A percentile compares a stretch with the other conserved stretches of the same genome.
Evolutionary conservation across 2,113 vertebrate species (phyloP).

Genomic region (Glaucidium brasilianum): DNA sequence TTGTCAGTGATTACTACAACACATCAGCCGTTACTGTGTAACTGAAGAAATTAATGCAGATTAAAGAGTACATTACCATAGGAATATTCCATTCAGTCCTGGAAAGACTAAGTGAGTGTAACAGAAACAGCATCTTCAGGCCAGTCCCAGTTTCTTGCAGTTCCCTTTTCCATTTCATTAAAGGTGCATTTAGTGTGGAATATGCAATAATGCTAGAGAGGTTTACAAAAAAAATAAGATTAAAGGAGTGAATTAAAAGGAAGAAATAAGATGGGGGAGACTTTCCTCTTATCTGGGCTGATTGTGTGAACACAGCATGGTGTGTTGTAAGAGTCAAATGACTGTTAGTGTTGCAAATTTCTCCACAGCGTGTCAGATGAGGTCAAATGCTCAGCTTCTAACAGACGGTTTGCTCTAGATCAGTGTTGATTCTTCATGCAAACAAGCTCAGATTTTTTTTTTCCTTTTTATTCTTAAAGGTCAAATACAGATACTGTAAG

Average conservation of each 20-base stretch:
- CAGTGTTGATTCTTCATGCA: background rate
- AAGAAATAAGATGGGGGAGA: background rate
- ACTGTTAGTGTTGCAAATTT: constrained; percentile 31
- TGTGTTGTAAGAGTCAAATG: constrained; percentile 7
- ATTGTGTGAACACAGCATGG: background rate
- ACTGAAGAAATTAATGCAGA: constrained; percentile 17
- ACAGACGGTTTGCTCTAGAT: background rate
- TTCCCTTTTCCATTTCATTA: background rate
- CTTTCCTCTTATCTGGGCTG: background rate
- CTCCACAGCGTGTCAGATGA: background rate
- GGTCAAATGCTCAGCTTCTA: background rate
- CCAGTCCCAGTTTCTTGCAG: background rate
- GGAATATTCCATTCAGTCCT: constrained; percentile 1
- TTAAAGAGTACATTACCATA: background rate
- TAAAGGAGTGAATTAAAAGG: constrained; percentile 18
- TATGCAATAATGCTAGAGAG: background rate
- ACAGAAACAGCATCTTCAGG: background rate
- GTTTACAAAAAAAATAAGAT: constrained; percentile 14
- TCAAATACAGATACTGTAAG: background rate
- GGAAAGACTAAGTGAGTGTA: background rate
- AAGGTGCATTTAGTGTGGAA: background rate
- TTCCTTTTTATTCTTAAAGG: background rate
- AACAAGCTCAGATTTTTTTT: background rate
- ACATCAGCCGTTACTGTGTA: background rate
- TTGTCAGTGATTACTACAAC: constrained; percentile 2